A percentile compares a stretch with the other conserved stretches of the same genome.
phyloP scores from a whole-genome alignment of 2,888 invertebrate species.

The Octodonta nipae region DNA sequence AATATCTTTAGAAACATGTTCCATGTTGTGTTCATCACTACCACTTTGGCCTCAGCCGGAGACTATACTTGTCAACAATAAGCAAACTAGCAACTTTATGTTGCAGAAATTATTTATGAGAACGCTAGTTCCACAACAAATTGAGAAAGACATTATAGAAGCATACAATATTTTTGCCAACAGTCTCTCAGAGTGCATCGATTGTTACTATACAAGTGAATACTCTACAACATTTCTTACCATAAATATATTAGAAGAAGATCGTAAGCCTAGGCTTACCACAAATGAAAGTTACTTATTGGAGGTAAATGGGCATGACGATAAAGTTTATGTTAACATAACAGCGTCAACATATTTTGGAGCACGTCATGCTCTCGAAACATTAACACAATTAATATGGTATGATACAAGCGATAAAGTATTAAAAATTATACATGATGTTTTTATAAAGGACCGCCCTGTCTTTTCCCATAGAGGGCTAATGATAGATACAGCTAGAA shows the following conservation, averaged over 20 bases:
- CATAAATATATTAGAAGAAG: conserved; percentile 31
- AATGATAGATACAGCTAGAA: conserved; percentile 77
- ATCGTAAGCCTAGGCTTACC: conserved; percentile 42
- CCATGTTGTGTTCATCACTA: conserved; percentile 54
- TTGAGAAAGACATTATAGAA: not conserved
- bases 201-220: no score
- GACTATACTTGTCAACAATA: conserved; percentile 37
- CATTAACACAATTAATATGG: conserved; percentile 63
- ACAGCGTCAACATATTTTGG: conserved; percentile 58
- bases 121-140: no score
- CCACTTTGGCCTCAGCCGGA: conserved; percentile 67
- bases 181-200: no score
- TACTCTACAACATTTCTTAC: no score
- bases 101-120: no score
- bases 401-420: conserved; percentile 47
- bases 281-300: conserved; percentile 55
- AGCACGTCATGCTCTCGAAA: conserved; percentile 60
- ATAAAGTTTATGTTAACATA: conserved; percentile 39
- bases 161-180: no score
- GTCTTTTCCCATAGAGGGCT: conserved; percentile 67
- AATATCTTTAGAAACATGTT: conserved; percentile 51
- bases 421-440: conserved; percentile 49
- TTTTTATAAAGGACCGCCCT: conserved; percentile 59
- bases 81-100: conserved; percentile 48
- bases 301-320: conserved; percentile 32